These are phyloP conservation scores for Heliconius nattereri DNA, from an alignment of 1,140 invertebrate species.

Conservation along the genomic window DNA sequence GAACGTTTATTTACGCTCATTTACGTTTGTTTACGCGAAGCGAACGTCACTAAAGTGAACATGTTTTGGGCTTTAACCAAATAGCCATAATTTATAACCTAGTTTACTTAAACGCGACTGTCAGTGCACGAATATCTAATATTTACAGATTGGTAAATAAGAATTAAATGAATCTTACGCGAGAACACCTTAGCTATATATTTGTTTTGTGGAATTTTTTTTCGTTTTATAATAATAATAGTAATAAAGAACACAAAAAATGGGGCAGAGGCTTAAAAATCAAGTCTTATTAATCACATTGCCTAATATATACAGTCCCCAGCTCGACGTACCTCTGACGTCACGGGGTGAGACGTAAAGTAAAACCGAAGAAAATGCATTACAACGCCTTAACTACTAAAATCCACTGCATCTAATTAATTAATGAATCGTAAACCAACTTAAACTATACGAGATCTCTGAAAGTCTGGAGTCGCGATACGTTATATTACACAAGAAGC, in stretches of 20 bases:
- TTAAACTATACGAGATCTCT: constrained; percentile 79
- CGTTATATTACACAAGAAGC: constrained; percentile 68
- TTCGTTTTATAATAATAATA: constrained; percentile 61
- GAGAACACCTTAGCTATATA: constrained; percentile 41
- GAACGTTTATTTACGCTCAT: constrained; percentile 37
- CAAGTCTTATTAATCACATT: constrained; percentile 48
- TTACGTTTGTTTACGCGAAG: constrained; percentile 49
- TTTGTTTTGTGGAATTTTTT: constrained; percentile 63
- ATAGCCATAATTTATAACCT: constrained; percentile 71
- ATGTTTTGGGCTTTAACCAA: constrained; percentile 63
- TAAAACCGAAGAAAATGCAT: constrained; percentile 23
- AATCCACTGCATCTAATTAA: constrained; percentile 63
- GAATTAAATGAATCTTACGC: constrained; percentile 53
- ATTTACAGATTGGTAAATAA: constrained; percentile 70
- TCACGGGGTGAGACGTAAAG: not conserved
- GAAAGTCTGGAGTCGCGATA: constrained; percentile 78
- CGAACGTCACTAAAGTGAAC: constrained; percentile 56
- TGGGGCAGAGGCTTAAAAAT: constrained; percentile 52
- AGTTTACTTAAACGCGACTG: constrained; percentile 70
- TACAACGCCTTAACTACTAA: constrained; percentile 53
- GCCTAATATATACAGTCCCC: constrained; percentile 58
- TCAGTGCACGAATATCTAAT: constrained; percentile 73
- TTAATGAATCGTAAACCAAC: constrained; percentile 70
- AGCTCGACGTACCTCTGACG: not conserved
- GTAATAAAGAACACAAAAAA: constrained; percentile 67